These are phyloP conservation scores for Lucinisca nassula DNA, from an alignment of 2,888 invertebrate species.

Conservation along the genomic window DNA sequence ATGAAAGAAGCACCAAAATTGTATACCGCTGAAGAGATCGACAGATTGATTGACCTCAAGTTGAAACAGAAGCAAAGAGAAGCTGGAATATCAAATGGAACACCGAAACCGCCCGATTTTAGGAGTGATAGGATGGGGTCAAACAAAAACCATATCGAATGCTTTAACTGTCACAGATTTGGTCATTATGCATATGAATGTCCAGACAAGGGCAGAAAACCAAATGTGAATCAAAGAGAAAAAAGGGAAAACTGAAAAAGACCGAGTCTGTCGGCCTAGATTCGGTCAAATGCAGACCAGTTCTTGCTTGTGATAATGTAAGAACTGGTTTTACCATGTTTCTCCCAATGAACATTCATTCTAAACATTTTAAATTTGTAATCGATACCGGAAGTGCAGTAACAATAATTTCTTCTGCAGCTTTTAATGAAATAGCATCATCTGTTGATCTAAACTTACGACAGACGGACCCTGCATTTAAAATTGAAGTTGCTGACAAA, in stretches of 20 bases:
- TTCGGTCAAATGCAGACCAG: conserved; percentile 47
- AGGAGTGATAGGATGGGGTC: not conserved
- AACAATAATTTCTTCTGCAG: not conserved
- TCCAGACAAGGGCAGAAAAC: not conserved
- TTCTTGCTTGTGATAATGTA: not conserved
- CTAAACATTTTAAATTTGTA: not conserved
- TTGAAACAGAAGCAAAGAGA: not conserved
- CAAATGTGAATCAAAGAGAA: not conserved
- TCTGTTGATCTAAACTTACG: not conserved
- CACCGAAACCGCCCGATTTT: not conserved
- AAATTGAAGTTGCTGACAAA: conserved; percentile 26
- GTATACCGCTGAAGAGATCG: too few relatives aligned
- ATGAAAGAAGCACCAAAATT: too few relatives aligned
- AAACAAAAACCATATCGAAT: not conserved
- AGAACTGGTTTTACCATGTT: conserved; percentile 3
- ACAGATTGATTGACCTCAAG: not conserved
- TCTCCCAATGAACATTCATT: not conserved
- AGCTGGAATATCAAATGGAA: not conserved
- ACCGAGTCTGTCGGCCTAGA: conserved; percentile 54
- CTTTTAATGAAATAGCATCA: not conserved
- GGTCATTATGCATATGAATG: conserved; percentile 1
- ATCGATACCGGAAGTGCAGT: not conserved
- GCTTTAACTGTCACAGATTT: not conserved
- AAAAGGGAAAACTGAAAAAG: conserved; percentile 47
- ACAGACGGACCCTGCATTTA: not conserved